phyloP scores from a whole-genome alignment of 2,888 invertebrate genomes.

The Pachycephus smyrnensis region DNA sequence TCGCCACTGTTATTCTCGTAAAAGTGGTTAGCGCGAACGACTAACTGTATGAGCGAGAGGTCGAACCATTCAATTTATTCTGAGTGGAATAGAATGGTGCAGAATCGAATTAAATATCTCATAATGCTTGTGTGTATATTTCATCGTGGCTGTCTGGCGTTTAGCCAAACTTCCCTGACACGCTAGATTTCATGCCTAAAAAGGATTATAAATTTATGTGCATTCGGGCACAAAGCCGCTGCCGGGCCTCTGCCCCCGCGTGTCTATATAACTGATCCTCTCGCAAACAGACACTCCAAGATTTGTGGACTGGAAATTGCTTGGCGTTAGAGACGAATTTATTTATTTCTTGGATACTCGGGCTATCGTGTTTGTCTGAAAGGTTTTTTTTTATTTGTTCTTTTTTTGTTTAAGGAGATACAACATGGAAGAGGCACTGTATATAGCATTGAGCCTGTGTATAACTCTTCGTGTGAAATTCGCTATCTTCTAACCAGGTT shows the following conservation, averaged over 20 bases:
- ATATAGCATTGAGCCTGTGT: background rate
- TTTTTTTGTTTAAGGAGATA: background rate
- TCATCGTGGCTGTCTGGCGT: conserved; percentile 36
- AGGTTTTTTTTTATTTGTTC: background rate
- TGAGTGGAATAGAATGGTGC: conserved; percentile 42
- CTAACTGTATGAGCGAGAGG: conserved; percentile 29
- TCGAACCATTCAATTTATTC: conserved; percentile 46
- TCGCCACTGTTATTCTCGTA: background rate
- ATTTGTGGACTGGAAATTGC: background rate
- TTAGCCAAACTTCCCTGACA: conserved; percentile 42
- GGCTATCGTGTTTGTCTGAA: background rate
- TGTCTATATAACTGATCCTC: background rate
- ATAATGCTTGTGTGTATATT: conserved; percentile 40
- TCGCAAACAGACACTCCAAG: background rate
- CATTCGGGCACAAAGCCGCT: conserved; percentile 1
- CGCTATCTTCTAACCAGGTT: background rate
- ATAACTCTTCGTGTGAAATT: background rate
- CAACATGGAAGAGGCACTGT: background rate
- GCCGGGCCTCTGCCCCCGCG: background rate
- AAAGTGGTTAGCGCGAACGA: background rate
- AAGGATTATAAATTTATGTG: conserved; percentile 52
- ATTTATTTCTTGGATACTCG: background rate
- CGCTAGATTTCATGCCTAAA: conserved; percentile 51
- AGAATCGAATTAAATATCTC: conserved; percentile 55
- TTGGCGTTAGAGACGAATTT: background rate